Evolutionary conservation across 2,888 invertebrate genomes (phyloP), one percentile per base, ranked within the genome.

Genomic region (Molorchus minor): DNA sequence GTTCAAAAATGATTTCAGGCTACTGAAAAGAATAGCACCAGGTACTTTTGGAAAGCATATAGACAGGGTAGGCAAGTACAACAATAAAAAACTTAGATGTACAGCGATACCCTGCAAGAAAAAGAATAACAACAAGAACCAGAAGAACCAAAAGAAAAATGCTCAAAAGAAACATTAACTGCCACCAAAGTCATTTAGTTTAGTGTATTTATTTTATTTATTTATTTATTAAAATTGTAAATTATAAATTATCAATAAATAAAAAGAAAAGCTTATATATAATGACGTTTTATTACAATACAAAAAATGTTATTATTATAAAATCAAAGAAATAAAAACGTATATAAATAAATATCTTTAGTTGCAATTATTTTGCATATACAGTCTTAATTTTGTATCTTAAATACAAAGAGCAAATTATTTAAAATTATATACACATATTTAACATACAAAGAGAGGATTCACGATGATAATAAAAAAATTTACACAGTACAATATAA

Each of bases 341-440:
- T 71, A 68, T 69, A 71, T 72, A 74, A 74, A 75, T 75, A 73
- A 76, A 75, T 75, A 75, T 65, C 66, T 66, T 71, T 65, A 69
- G 61, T 64, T 68, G 70, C 71, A 75, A 70, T 72, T 30, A 73
- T 66, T n/a, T 73, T 73, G 75, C 77, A 74, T 71, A 71, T 75
- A 78, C 77, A 78, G 77, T 77, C 78, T 78, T 75, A 76, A 75
- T 75, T 77, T 76, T 73, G 71, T 73, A 72, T 72, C 68, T 69
- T 71, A 71, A 71, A 71, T 71, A 74, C 68, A 72, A 70, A 72
- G 61, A 73, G 65, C 58, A 68, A 71, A 69, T 67, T 65, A 61
- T 58, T 52, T 57, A 65, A 33, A 70, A 66, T 58, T 72, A 72
- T 72, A 71, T 71, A 71, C 71, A 72, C 66, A 70, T 67, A 67